phyloP scores from a whole-genome alignment of 2,797 vertebrate genomes.

The Anguilla marmorata region DNA sequence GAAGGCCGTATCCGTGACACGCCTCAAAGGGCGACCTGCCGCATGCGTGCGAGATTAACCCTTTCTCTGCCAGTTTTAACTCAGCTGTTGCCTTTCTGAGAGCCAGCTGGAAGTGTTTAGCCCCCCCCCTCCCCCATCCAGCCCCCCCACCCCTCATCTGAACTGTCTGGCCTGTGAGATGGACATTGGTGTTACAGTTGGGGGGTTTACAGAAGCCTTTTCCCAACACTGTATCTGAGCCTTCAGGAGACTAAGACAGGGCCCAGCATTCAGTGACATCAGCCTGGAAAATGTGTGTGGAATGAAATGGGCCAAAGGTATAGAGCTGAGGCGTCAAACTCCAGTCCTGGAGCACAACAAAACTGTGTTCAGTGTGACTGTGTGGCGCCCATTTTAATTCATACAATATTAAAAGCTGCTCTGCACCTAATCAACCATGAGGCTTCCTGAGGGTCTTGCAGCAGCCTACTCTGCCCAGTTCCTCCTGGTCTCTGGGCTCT shows the following conservation, averaged over 20 bases:
- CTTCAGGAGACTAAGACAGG: not conserved
- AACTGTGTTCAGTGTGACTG: slow-evolving; percentile 49
- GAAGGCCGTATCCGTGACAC: slow-evolving; percentile 44
- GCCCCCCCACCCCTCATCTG: not conserved
- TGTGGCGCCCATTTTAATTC: slow-evolving; percentile 71
- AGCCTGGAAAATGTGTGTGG: not conserved
- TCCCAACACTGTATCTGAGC: not conserved
- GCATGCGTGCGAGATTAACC: slow-evolving; percentile 53
- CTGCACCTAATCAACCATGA: slow-evolving; percentile 56
- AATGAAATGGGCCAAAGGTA: not conserved
- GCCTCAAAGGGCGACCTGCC: slow-evolving; percentile 50
- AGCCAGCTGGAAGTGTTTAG: slow-evolving; percentile 62
- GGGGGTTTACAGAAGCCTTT: not conserved
- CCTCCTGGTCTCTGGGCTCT: slow-evolving; percentile 89
- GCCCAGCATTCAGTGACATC: not conserved
- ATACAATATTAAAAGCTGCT: slow-evolving; percentile 8
- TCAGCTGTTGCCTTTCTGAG: slow-evolving; percentile 62
- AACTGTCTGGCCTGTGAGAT: not conserved
- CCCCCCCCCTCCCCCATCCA: not conserved
- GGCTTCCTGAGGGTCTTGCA: slow-evolving; percentile 91
- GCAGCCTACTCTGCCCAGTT: slow-evolving; percentile 83
- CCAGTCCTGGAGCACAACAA: slow-evolving; percentile 24
- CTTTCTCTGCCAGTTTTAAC: slow-evolving; percentile 46
- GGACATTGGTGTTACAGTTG: not conserved
- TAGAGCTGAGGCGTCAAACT: not conserved